phyloP scores from a whole-genome alignment of 2,888 invertebrate species.

The Spilosoma lubricipeda region DNA sequence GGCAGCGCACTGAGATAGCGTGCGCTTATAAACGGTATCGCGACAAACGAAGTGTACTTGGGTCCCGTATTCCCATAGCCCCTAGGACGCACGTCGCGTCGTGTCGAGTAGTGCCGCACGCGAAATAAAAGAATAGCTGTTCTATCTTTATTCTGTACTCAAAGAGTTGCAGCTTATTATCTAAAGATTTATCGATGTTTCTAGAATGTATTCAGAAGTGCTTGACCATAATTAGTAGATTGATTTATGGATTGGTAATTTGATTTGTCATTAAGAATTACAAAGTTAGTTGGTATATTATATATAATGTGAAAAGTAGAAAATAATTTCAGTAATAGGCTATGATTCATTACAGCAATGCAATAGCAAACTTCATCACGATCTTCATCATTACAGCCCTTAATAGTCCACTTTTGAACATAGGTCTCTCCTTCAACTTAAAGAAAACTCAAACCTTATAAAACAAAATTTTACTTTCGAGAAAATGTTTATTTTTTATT shows the following conservation, averaged over 20 bases:
- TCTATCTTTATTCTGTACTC: conserved; percentile 20
- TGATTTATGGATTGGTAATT: conserved; percentile 11
- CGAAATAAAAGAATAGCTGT: conserved; percentile 30
- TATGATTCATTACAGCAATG: background rate
- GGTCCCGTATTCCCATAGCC: conserved; percentile 18
- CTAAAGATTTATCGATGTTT: conserved; percentile 45
- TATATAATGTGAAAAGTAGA: background rate
- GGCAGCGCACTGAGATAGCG: conserved; percentile 75
- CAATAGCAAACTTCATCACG: background rate
- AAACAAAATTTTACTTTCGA: too few species aligned
- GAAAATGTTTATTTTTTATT: too few species aligned
- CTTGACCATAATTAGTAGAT: conserved; percentile 21
- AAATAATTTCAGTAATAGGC: background rate
- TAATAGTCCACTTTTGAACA: too few species aligned
- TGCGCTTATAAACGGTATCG: conserved; percentile 82
- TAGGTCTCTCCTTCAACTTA: too few species aligned
- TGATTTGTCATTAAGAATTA: conserved; percentile 11
- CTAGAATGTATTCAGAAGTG: conserved; percentile 39
- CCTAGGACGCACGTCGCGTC: conserved; percentile 20
- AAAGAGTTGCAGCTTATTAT: conserved; percentile 38
- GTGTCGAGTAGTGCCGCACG: conserved; percentile 22
- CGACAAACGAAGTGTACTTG: conserved; percentile 79
- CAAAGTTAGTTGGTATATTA: background rate
- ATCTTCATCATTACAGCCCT: too few species aligned
- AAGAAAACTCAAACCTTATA: too few species aligned